Conservation (phyloP, 2,888 invertebrate species). For the Amphipoea oculea region DNA sequence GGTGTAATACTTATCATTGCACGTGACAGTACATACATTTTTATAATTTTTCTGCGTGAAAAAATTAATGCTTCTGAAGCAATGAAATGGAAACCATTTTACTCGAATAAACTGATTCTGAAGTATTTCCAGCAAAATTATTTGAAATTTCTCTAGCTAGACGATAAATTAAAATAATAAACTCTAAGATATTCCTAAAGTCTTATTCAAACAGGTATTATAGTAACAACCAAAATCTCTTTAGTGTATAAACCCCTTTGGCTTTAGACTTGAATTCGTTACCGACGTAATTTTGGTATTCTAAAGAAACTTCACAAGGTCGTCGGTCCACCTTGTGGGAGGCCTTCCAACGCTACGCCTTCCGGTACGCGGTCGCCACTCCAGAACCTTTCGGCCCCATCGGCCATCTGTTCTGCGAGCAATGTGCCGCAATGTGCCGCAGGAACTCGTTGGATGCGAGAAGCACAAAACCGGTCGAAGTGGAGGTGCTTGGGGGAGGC, state of each 20-base stretch:
- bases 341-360: too few relatives aligned
- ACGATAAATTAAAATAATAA: slow-evolving; percentile 11
- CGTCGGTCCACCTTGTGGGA: too few relatives aligned
- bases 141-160: neutral
- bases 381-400: too few relatives aligned
- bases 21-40: neutral
- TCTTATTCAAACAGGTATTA: neutral
- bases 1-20: neutral
- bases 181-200: slow-evolving; percentile 9
- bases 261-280: neutral
- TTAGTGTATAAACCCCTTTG: neutral
- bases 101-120: neutral
- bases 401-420: too few relatives aligned
- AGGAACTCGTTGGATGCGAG: too few relatives aligned
- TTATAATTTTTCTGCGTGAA: slow-evolving; percentile 20
- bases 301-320: slow-evolving; percentile 39
- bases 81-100: slow-evolving; percentile 20
- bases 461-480: too few relatives aligned
- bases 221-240: neutral
- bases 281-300: slow-evolving; percentile 3
- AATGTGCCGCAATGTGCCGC: too few relatives aligned
- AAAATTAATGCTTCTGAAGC: neutral
- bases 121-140: neutral
- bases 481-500: too few relatives aligned
- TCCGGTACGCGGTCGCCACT: too few relatives aligned